Percentiles rank a stretch among this genome's conserved stretches.
Evolutionary conservation across 2,113 vertebrate genomes (phyloP).

Genomic region (Pelodiscus sinensis): DNA sequence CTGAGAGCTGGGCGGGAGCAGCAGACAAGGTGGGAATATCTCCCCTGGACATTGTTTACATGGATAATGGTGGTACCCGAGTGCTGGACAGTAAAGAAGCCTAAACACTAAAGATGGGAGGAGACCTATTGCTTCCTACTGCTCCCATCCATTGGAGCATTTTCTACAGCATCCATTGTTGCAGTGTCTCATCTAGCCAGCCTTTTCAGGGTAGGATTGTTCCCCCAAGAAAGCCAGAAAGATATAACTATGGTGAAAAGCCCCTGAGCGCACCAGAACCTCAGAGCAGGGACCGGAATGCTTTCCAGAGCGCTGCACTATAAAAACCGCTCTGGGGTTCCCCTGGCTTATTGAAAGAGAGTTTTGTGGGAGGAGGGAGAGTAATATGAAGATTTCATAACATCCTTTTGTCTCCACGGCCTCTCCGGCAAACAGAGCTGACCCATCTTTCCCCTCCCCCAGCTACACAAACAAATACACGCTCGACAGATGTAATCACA

Average conservation of each 20-base stretch:
- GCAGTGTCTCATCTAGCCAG: not conserved
- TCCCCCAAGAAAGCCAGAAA: not conserved
- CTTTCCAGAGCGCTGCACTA: not conserved
- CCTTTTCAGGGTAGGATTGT: not conserved
- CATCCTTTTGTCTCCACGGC: not conserved
- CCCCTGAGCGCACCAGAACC: not conserved
- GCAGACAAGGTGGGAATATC: not conserved
- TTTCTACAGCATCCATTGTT: not conserved
- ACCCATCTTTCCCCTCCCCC: not conserved
- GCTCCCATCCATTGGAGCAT: not conserved
- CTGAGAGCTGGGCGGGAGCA: not conserved
- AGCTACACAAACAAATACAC: not conserved
- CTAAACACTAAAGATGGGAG: not conserved
- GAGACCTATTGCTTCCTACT: not conserved
- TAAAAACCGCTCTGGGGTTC: not conserved
- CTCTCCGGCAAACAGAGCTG: rapidly evolving
- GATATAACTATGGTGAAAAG: not conserved
- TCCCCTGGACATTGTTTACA: not conserved
- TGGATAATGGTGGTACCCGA: not conserved
- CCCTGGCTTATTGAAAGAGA: rapidly evolving
- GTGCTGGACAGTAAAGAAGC: not conserved
- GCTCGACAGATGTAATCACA: not conserved
- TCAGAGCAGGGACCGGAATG: not conserved
- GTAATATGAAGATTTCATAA: not conserved
- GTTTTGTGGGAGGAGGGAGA: not conserved